Base-by-base conservation (phyloP, 37 sponge, comb jelly and placozoan genomes). In the Agelas oroides region DNA sequence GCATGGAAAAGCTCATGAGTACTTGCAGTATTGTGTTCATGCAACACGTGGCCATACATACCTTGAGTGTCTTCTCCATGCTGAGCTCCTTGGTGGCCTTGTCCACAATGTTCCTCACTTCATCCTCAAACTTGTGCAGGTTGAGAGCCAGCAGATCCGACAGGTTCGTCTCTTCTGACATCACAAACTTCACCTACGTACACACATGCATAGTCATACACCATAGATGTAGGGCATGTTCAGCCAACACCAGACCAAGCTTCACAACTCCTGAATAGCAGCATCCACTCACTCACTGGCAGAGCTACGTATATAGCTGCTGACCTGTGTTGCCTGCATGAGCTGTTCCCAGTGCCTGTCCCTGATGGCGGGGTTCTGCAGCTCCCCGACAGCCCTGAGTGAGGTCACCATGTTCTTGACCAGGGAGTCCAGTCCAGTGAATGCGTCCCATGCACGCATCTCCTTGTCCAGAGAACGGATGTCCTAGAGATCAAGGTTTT, bases 321-420 rank as follows among this genome's bases (percentile, higher is more conserved):
- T 46, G 60, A 98, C 99, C 84, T 96, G 84, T 23, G 99, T 96
- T 52, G 99, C 95, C 69, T 93, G 91, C 99, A 99, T 99, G 53
- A 99, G 94, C 79, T 99, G 99, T 58, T 93, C 89, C 99, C 99
- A 99, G 67, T 99, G 99, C 39, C 99, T 78, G 58, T 99, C 99
- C 75, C 99, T 78, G 73, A 99, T 99, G 58, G 99, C 92, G 25
- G 91, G 95, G 84, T 99, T 99, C 87, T 99, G 99, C 59, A 99
- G 88, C 74, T 99, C 99, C 20, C 95, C 96, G 5, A 99, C 99
- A 64, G 97, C 94, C 53, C 95, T 65, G 59, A 99, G 81, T 61
- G 99, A 96, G 23, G 99, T 99, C 90, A 99, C 94, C 99, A 99
- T 99, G 80, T 99, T 99, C 91, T 99, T 99, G 52, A 99, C 99